These are phyloP conservation scores for Sturnira hondurensis DNA, from an alignment of 2,113 vertebrate genomes.

Conservation along the genomic window DNA sequence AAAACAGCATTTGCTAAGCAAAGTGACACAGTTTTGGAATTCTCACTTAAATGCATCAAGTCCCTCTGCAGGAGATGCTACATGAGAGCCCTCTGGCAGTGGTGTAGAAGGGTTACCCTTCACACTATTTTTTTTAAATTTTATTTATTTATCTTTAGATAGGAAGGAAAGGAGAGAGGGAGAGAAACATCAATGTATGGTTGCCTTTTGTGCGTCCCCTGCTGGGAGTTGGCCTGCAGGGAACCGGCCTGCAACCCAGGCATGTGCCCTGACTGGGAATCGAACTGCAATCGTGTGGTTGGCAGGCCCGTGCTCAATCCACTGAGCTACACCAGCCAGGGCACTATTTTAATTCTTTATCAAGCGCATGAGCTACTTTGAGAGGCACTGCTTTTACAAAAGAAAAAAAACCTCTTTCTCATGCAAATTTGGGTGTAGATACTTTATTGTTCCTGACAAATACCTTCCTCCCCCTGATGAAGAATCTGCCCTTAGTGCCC, in stretches of 20 bases:
- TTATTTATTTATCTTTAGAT: no score
- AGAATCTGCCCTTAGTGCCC: background rate
- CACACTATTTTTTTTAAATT: background rate
- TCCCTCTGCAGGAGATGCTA: background rate
- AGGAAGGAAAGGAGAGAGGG: no score
- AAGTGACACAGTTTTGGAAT: background rate
- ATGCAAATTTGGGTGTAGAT: background rate
- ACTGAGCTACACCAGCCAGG: no score
- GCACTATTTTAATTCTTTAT: background rate
- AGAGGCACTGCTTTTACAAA: background rate
- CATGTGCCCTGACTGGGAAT: no score
- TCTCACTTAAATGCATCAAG: background rate
- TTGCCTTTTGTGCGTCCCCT: no score
- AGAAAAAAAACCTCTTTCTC: background rate
- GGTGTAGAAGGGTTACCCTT: background rate
- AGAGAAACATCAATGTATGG: no score
- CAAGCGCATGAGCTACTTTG: background rate
- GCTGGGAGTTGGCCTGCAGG: no score
- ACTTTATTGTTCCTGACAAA: background rate
- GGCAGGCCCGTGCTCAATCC: no score
- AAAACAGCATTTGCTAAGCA: slow-evolving; percentile 11
- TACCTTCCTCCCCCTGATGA: background rate
- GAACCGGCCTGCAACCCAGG: no score
- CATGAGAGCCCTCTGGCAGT: background rate
- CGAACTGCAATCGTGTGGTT: no score